These are phyloP conservation scores for Pygmarrhopalites habei DNA, from an alignment of 1,140 invertebrate species.

Conservation along the genomic window DNA sequence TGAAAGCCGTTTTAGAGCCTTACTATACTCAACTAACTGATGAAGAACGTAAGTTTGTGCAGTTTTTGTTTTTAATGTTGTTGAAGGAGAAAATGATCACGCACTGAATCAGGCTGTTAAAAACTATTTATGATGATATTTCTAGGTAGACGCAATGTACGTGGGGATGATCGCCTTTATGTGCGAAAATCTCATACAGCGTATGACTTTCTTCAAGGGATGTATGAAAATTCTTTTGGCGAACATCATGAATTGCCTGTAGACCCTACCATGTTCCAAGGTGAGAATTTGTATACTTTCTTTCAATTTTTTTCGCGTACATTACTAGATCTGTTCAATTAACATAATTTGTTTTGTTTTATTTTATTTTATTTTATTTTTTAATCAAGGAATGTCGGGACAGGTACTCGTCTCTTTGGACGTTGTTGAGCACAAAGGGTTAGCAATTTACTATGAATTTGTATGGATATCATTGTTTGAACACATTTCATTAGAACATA, in stretches of 20 bases:
- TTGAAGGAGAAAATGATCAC: not conserved
- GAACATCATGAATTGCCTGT: conserved; percentile 45
- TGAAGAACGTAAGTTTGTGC: conserved; percentile 65
- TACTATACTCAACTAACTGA: conserved; percentile 71
- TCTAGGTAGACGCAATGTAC: conserved; percentile 51
- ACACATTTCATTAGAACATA: too few species aligned
- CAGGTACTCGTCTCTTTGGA: conserved; percentile 62
- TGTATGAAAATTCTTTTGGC: conserved; percentile 57
- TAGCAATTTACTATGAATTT: too few species aligned
- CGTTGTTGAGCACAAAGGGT: conserved; percentile 57
- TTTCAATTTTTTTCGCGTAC: too few species aligned
- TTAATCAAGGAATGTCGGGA: conserved; percentile 71
- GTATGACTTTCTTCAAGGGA: conserved; percentile 59
- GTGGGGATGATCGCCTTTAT: conserved; percentile 74
- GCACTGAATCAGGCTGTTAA: not conserved
- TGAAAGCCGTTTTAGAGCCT: conserved; percentile 76
- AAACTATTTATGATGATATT: conserved; percentile 29
- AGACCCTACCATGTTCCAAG: conserved; percentile 52
- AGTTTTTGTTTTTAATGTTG: too few species aligned
- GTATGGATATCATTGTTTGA: too few species aligned
- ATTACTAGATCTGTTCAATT: too few species aligned
- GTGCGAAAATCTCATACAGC: conserved; percentile 60
- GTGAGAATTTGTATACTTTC: too few species aligned
- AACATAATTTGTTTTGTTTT: too few species aligned
- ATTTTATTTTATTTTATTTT: too few species aligned